Evolutionary conservation across 2,797 vertebrate genomes (phyloP), one percentile per base, ranked within the genome.

Genomic region (Tarsius wallacei): DNA sequence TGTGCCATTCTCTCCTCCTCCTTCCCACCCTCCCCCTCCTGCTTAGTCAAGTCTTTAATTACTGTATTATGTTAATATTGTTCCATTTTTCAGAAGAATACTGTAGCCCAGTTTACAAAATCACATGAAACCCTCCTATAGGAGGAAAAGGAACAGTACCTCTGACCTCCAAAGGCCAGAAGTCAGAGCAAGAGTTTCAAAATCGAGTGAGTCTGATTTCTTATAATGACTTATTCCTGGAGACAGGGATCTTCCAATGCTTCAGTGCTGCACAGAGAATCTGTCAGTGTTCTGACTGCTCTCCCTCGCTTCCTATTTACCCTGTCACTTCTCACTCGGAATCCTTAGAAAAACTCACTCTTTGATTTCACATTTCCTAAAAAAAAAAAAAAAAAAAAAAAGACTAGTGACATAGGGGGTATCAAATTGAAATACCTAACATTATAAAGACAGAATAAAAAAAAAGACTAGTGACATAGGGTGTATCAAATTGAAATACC

Each of bases 181-280:
- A 73, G 57, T 80, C 68, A 10, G 51, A 59, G 19, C 15, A 33
- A 64, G 77, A 1, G 1, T 24, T 73, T 70, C 2, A 12, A 73
- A 64, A 47, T 16, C 19, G 21, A 31, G 5, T 24, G 85, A 53
- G 2, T 83, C 26, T 6, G 42, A 31, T 66, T 47, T 8, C 2
- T 21, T 1, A 42, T 42, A 51, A 5, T 0, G 24, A 5, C 47
- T 26, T 26, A 9, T 68, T 51, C 13, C 57, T 47, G n/a, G 12
- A 16, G 19, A 2, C 15, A 6, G 73, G 24, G 53, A 19, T 0
- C 24, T 1, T 14, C 4, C 5, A 0, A 1, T 22, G 0, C 7
- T 7, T 19, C 49, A 2, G 15, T 0, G 3, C 0, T 2, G 24
- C 1, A 0, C 3, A 0, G 22, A 33, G 21, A 19, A 0, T 21